Percentiles rank a stretch among this genome's conserved stretches.
Evolutionary conservation across 2,888 invertebrate genomes (phyloP).

Genomic region (Autographa gamma): DNA sequence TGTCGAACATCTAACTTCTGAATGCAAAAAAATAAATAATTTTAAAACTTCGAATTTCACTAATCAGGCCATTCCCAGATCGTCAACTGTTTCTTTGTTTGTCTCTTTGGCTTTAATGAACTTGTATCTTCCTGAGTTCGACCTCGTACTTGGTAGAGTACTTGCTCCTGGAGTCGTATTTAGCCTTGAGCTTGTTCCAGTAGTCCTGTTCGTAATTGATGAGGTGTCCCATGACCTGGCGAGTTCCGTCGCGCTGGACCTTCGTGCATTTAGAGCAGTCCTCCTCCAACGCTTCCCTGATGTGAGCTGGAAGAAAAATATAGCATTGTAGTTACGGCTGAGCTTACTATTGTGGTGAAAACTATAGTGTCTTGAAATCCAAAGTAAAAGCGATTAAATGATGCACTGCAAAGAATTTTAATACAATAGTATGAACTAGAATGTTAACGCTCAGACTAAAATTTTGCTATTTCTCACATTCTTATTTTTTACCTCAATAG

Average conservation of each 20-base stretch:
- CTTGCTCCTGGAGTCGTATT: constrained; percentile 73
- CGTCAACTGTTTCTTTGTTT: too few species aligned
- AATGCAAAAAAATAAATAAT: background rate
- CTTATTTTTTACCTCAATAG: too few species aligned
- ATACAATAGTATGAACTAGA: too few species aligned
- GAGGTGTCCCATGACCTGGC: constrained; percentile 69
- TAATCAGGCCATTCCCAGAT: background rate
- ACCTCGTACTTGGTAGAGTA: constrained; percentile 55
- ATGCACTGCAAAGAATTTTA: too few species aligned
- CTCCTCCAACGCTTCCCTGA: constrained; percentile 69
- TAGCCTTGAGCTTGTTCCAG: constrained; percentile 71
- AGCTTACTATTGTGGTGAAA: too few species aligned
- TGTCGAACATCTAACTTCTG: background rate
- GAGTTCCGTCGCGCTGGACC: constrained; percentile 65
- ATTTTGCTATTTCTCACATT: too few species aligned
- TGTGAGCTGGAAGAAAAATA: constrained; percentile 50
- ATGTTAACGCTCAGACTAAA: too few species aligned
- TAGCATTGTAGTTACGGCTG: too few species aligned
- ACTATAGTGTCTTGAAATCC: too few species aligned
- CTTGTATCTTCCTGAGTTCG: constrained; percentile 36
- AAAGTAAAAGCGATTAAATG: too few species aligned
- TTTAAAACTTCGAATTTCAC: background rate
- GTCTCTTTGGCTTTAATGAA: background rate
- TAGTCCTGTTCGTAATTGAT: constrained; percentile 68
- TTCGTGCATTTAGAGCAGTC: constrained; percentile 72